phyloP scores from a whole-genome alignment of 2,113 vertebrate genomes.

The Oxyura jamaicensis region DNA sequence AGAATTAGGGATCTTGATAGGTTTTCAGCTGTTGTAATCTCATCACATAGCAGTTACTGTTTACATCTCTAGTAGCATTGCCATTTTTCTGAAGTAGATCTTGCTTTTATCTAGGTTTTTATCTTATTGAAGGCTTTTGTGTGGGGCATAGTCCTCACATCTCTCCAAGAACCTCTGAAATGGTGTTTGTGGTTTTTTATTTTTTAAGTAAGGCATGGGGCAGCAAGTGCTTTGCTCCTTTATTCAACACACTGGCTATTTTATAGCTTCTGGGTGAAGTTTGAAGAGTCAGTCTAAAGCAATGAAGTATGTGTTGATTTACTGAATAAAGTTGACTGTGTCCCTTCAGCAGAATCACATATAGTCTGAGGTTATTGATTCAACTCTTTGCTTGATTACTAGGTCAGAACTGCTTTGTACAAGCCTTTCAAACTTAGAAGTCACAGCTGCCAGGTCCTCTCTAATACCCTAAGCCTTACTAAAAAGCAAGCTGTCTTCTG shows the following conservation, averaged over 20 bases:
- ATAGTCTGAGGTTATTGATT: not conserved
- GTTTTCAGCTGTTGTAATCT: not conserved
- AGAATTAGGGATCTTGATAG: not conserved
- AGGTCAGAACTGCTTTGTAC: not conserved
- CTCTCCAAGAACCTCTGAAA: not conserved
- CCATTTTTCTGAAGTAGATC: not conserved
- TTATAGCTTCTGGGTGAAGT: not conserved
- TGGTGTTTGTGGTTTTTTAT: too few species aligned
- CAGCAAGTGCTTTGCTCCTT: not conserved
- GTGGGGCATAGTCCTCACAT: not conserved
- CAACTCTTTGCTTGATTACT: slow-evolving; percentile 12
- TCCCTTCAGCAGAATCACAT: not conserved
- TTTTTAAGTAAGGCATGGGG: not conserved
- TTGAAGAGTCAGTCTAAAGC: not conserved
- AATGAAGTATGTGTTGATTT: not conserved
- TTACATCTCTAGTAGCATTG: not conserved
- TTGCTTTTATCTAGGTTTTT: not conserved
- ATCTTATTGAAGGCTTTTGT: not conserved
- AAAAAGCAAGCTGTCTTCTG: not conserved
- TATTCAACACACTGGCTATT: not conserved
- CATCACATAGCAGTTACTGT: not conserved
- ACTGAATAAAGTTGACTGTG: not conserved
- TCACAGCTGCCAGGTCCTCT: not conserved
- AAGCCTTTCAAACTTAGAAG: not conserved
- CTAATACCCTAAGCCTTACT: not conserved